Percentiles rank a stretch among this genome's conserved stretches.
Evolutionary conservation across 1,140 invertebrate species (phyloP).

Genomic region (Ectropis grisescens): DNA sequence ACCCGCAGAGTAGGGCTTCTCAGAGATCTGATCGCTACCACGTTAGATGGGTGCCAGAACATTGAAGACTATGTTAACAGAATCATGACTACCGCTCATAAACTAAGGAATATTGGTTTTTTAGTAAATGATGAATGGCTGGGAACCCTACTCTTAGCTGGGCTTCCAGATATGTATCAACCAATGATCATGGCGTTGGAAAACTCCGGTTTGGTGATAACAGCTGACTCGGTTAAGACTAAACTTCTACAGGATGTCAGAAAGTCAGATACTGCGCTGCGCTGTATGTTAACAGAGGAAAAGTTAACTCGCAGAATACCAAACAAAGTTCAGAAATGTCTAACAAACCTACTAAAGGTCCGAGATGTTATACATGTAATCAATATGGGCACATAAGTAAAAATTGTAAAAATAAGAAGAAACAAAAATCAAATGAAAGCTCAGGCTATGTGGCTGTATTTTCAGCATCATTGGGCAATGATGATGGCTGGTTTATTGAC

Average conservation of each 20-base stretch:
- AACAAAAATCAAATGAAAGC: slow-evolving; percentile 12
- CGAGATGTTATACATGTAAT: slow-evolving; percentile 24
- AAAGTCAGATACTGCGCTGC: slow-evolving; percentile 11
- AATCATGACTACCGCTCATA: slow-evolving; percentile 35
- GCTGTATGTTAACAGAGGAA: slow-evolving; percentile 14
- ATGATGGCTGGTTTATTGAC: slow-evolving; percentile 17
- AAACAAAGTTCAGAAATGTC: slow-evolving; percentile 12
- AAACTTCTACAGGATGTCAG: slow-evolving; percentile 40
- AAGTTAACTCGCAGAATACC: slow-evolving; percentile 7
- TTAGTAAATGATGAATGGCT: no score
- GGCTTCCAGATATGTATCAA: slow-evolving; percentile 32
- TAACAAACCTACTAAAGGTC: slow-evolving; percentile 1
- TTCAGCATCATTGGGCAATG: slow-evolving; percentile 12
- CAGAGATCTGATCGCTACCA: slow-evolving; percentile 16
- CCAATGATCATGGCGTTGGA: slow-evolving; percentile 49
- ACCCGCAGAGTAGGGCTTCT: slow-evolving; percentile 25
- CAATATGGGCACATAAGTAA: slow-evolving; percentile 25
- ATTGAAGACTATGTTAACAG: slow-evolving; percentile 31
- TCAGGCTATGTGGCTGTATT: slow-evolving; percentile 18
- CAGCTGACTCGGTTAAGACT: slow-evolving; percentile 32
- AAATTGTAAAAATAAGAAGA: slow-evolving; percentile 18
- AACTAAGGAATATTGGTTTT: slow-evolving; percentile 27
- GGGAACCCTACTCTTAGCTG: slow-evolving; percentile 37
- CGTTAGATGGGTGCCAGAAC: slow-evolving; percentile 15
- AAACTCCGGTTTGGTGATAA: slow-evolving; percentile 25